Evolutionary conservation across 2,888 invertebrate species (phyloP), one percentile per base, ranked within the genome.

Genomic region (Drosophila sordidula): DNA sequence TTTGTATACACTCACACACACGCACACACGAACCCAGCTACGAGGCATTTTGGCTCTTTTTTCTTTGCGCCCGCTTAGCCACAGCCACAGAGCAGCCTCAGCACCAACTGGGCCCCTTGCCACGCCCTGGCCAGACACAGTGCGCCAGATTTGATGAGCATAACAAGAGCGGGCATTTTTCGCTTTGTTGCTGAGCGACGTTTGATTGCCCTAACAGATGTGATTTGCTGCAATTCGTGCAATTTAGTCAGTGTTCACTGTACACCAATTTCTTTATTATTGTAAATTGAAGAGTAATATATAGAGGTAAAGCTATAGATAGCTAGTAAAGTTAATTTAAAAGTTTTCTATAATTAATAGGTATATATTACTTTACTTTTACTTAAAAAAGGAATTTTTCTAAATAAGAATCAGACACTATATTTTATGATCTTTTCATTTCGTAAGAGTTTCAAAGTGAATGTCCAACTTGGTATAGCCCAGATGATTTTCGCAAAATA

Each of bases 31-130:
- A 46, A 11, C 36, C 0, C 8, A 18, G 18, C 18, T 18, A 8
- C 34, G 9, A 50, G 6, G 12, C 25, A 46, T 39, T 46, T 51
- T 14, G 39, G 52, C 45, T 65, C 39, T 65, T 46, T 46, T 34
- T 65, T 54, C 52, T 46, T 46, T 65, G 41, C 39, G 65, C 52
- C 64, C 65, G 54, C 64, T 34, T 65, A 39, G 65, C 65, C 46
- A 36, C 46, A 34, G 29, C 29, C 29, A 34, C 34, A 34, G 11
- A 34, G 12, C 34, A 49, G 52, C 34, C 39, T 18, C 52, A 32
- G 11, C 34, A 51, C 32, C 44, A 63, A 62, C 29, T 29, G 26
- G 44, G 39, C 12, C 25, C 16, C 14, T 46, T 64, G 64, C 64
- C 64, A 64, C 64, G 66, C 63, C 64, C 22, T 42, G 14, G n/a